phyloP scores from a whole-genome alignment of 2,888 invertebrate species.

The Drosophila mayaguana region DNA sequence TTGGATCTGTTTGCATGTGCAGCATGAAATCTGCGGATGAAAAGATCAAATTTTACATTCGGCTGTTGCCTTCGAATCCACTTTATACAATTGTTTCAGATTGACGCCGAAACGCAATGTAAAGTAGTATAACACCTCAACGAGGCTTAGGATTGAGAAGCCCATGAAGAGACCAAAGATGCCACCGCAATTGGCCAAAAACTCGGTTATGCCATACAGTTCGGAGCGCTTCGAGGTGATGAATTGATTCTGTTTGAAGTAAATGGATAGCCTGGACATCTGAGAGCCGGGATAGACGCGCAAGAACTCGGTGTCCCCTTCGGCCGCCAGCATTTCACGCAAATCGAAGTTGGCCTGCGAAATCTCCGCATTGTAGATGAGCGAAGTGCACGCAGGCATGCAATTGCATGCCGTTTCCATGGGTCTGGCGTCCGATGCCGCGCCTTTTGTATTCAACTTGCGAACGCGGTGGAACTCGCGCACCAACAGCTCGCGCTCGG shows the following conservation, averaged over 20 bases:
- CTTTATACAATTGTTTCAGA: constrained; percentile 51
- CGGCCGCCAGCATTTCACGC: constrained; percentile 76
- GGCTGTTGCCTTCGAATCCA: neutral
- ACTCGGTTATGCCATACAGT: constrained; percentile 89
- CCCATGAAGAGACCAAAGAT: constrained; percentile 86
- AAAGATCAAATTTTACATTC: constrained; percentile 7
- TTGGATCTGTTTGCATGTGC: constrained; percentile 18
- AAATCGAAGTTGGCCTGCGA: constrained; percentile 83
- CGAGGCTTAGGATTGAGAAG: constrained; percentile 83
- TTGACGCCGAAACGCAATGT: constrained; percentile 79
- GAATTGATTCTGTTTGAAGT: constrained; percentile 90
- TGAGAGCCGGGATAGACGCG: constrained; percentile 85
- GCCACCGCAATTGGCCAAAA: constrained; percentile 89
- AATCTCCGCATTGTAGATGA: constrained; percentile 83
- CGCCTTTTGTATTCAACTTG: constrained; percentile 40
- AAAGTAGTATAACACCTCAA: constrained; percentile 86
- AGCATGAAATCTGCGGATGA: constrained; percentile 15
- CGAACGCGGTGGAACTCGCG: constrained; percentile 79
- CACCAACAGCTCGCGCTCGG: constrained; percentile 80
- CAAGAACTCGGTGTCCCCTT: constrained; percentile 74
- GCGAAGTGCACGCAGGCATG: constrained; percentile 83
- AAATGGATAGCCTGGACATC: constrained; percentile 88
- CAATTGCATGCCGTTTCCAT: constrained; percentile 79
- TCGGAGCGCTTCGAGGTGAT: constrained; percentile 89
- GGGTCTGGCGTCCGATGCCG: constrained; percentile 6